Base-by-base conservation (phyloP, 2,797 vertebrate genomes). In the Rhinophrynus dorsalis region DNA sequence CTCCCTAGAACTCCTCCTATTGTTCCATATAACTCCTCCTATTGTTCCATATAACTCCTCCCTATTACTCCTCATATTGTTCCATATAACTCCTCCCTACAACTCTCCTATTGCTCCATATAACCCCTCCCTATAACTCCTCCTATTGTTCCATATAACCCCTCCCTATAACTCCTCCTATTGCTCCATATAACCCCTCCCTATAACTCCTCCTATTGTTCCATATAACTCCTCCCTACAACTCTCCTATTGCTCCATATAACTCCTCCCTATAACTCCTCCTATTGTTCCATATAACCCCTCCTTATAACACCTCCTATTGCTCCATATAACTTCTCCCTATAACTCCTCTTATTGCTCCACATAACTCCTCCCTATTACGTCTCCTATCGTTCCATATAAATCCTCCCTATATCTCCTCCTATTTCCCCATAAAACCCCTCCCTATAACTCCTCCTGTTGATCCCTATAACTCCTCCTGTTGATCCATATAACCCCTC, bases 401-500 rank as follows among this genome's bases (percentile, higher is more conserved):
- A 45, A 20, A 1, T 6, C 42, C 42, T 45, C 42, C 7, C 38
- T 17, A 17, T 42, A 2, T 3, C 38, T 7, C 33, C 3, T 37
- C n/a, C n/a, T n/a, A n/a, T n/a, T n/a, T n/a, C n/a, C n/a, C n/a
- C n/a, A n/a, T n/a, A n/a, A n/a, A n/a, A n/a, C n/a, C n/a, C 33
- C 33, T 37, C 2, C n/a, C 2, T 37, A 37, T 30, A 30, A 30
- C 9, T 9, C 29, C 4, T 30, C 29, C 29, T 30, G 9, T 30
- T n/a, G n/a, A n/a, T n/a, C n/a, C n/a, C n/a, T n/a, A n/a, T n/a
- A n/a, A n/a, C n/a, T 4, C n/a, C 13, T 9, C n/a, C 38, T 42
- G 2, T 5, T 7, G 5, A 42, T 37, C 27, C 3, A 13, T 26
- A 30, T 82, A 61, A 61, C 35, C 32, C 51, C n/a, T 11, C 13